These are phyloP conservation scores for Pseudolaguvia tuberculata DNA, from an alignment of 2,113 vertebrate species.

Conservation along the genomic window DNA sequence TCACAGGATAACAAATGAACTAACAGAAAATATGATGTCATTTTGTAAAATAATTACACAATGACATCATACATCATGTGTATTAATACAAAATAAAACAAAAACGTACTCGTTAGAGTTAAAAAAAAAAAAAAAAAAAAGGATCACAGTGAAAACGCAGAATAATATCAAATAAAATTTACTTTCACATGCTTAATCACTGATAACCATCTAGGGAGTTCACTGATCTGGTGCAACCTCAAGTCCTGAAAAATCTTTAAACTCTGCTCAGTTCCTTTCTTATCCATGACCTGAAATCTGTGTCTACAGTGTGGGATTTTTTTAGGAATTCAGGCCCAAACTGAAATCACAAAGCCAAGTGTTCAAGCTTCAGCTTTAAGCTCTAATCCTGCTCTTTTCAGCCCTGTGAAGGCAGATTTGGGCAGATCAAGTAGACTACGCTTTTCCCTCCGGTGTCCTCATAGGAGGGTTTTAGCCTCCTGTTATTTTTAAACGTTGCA, in stretches of 20 bases:
- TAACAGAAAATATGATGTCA: no score
- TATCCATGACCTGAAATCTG: background rate
- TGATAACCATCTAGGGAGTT: background rate
- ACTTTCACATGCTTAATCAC: background rate
- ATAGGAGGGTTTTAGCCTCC: background rate
- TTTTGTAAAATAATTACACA: background rate
- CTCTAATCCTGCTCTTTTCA: slow-evolving; percentile 2
- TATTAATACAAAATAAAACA: background rate
- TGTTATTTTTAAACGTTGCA: background rate
- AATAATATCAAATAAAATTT: background rate
- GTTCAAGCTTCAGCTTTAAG: background rate
- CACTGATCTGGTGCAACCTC: background rate
- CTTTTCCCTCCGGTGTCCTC: background rate
- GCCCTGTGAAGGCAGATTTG: slow-evolving; percentile 1
- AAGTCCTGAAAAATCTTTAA: background rate
- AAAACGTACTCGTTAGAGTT: no score
- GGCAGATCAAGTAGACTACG: background rate
- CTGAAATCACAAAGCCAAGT: background rate
- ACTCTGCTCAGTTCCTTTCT: background rate
- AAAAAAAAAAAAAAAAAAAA: no score
- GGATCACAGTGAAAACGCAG: no score
- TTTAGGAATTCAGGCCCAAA: background rate
- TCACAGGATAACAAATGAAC: background rate
- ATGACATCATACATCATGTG: background rate
- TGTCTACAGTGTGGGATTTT: background rate